phyloP scores from a whole-genome alignment of 2,888 invertebrate genomes.

The Cataglyphis albicans region DNA sequence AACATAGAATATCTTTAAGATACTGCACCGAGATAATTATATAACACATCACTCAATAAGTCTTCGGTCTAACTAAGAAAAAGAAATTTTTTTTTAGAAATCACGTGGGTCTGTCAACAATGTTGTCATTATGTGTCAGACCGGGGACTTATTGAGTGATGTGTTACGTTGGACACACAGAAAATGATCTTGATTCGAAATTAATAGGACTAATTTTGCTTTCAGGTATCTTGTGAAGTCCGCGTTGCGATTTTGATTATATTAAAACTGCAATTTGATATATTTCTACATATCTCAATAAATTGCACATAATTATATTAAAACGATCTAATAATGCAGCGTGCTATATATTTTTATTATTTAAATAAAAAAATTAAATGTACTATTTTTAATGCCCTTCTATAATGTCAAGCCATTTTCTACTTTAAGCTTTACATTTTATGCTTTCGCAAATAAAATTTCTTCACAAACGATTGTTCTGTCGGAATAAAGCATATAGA shows the following conservation, averaged over 20 bases:
- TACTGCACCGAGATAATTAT: slow-evolving; percentile 16
- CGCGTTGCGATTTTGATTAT: not conserved
- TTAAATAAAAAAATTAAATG: not conserved
- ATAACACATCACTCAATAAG: too few relatives aligned
- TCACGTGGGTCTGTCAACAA: too few relatives aligned
- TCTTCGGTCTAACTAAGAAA: too few relatives aligned
- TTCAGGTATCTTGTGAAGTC: not conserved
- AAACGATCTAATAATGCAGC: not conserved
- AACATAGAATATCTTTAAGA: slow-evolving; percentile 8
- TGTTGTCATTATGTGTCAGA: too few relatives aligned
- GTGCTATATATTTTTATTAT: not conserved
- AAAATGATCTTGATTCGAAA: slow-evolving; percentile 31
- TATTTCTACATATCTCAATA: not conserved
- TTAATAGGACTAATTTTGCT: slow-evolving; percentile 34
- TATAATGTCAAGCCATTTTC: not conserved
- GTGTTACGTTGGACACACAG: not conserved
- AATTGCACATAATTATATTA: not conserved
- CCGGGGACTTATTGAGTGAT: too few relatives aligned
- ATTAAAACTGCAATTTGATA: slow-evolving; percentile 6
- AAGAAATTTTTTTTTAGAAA: too few relatives aligned
- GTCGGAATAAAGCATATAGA: not conserved
- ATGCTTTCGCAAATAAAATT: not conserved
- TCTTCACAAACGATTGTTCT: not conserved
- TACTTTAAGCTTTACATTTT: not conserved
- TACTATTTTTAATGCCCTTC: not conserved